phyloP scores from a whole-genome alignment of 2,797 vertebrate genomes.

The Thunnus albacares region DNA sequence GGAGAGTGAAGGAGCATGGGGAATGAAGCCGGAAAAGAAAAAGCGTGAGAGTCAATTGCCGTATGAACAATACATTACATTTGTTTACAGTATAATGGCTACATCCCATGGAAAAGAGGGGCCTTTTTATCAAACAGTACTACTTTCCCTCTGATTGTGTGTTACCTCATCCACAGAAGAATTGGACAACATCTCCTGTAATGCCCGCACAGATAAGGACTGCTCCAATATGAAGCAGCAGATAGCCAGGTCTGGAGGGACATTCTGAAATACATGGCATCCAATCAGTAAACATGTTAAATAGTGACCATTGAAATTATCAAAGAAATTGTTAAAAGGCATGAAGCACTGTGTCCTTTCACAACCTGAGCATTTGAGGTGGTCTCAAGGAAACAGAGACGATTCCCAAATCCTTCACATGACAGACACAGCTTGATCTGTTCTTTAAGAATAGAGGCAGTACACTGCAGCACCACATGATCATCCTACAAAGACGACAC shows the following conservation, averaged over 20 bases:
- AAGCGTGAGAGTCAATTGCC: constrained; percentile 25
- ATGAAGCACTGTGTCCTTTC: not conserved
- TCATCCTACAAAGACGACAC: constrained; percentile 86
- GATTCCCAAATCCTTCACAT: constrained; percentile 94
- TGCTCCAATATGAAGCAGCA: constrained; percentile 95
- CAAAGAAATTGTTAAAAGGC: not conserved
- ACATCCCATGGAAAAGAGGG: not conserved
- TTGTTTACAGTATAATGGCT: not conserved
- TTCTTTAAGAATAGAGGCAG: constrained; percentile 92
- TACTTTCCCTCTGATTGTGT: not conserved
- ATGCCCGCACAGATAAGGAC: constrained; percentile 92
- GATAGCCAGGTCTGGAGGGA: constrained; percentile 94
- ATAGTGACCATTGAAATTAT: not conserved
- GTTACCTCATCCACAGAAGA: constrained; percentile 87
- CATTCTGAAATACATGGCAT: constrained; percentile 84
- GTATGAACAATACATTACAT: not conserved
- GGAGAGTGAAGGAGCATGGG: constrained; percentile 26
- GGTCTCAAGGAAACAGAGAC: constrained; percentile 93
- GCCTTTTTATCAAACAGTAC: not conserved
- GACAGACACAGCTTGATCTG: constrained; percentile 94
- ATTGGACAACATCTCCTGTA: constrained; percentile 96
- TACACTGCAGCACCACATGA: constrained; percentile 93
- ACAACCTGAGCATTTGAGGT: constrained; percentile 94
- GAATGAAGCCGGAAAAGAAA: constrained; percentile 41
- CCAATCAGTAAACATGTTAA: not conserved